Evolutionary conservation across 2,888 invertebrate species (phyloP).

Genomic region (Caenorhabditis zanzibari): DNA sequence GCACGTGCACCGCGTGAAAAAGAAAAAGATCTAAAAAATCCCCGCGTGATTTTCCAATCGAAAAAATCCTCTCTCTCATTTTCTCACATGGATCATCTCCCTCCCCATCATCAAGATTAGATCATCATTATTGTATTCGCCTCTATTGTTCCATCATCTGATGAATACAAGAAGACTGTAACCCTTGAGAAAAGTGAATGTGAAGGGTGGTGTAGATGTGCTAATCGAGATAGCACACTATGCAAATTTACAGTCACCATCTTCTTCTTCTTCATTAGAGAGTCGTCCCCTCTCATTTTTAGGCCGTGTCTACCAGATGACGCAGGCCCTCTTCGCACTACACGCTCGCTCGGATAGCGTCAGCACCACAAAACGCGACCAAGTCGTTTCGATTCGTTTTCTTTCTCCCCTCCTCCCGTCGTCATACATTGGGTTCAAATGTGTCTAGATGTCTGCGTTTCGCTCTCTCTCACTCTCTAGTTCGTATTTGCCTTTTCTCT

Average conservation of each 20-base stretch:
- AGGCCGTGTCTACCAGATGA: too few relatives aligned
- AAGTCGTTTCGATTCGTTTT: too few relatives aligned
- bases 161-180: neutral
- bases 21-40: too few relatives aligned
- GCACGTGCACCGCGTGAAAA: neutral
- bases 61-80: too few relatives aligned
- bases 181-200: neutral
- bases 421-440: neutral
- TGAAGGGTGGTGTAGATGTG: neutral
- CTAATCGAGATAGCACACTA: neutral
- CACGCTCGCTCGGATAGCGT: neutral
- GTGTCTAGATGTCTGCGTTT: neutral
- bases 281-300: too few relatives aligned
- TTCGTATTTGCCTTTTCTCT: conserved; percentile 13
- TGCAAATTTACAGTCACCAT: conserved; percentile 1
- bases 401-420: too few relatives aligned
- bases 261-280: neutral
- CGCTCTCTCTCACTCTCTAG: conserved; percentile 15
- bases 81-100: neutral
- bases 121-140: too few relatives aligned
- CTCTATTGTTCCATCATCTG: neutral
- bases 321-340: neutral
- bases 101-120: conserved; percentile 1
- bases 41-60: too few relatives aligned
- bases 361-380: neutral